These are phyloP conservation scores for Echinometra lucunter DNA, from an alignment of 53 echinoderm and acorn worm genomes.

Conservation along the genomic window DNA sequence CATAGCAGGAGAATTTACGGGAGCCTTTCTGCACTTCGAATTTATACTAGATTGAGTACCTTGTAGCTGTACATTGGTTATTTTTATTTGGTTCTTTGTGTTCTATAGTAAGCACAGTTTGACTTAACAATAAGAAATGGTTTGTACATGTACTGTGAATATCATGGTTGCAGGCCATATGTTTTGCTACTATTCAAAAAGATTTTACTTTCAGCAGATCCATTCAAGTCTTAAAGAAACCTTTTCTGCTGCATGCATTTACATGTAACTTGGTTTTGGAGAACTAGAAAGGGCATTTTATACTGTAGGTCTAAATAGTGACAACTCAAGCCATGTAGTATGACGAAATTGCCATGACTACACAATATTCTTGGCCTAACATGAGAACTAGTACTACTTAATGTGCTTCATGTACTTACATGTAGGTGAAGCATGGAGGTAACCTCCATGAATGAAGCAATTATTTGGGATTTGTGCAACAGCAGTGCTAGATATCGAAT, in stretches of 20 bases:
- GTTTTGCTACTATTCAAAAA: not conserved
- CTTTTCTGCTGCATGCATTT: not conserved
- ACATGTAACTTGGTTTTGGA: not conserved
- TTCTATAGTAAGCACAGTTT: not conserved
- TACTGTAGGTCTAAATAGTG: not conserved
- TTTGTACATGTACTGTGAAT: too few relatives aligned
- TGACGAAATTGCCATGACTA: not conserved
- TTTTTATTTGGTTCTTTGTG: not conserved
- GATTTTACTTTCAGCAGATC: not conserved
- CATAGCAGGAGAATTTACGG: not conserved
- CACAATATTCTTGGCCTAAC: not conserved
- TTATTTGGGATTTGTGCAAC: constrained; percentile 1
- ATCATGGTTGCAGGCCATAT: too few relatives aligned
- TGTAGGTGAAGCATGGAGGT: too few relatives aligned
- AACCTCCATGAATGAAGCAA: too few relatives aligned
- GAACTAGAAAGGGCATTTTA: not conserved
- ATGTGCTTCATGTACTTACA: too few relatives aligned
- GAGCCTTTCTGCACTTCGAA: not conserved
- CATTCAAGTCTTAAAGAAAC: not conserved
- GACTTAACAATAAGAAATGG: not conserved
- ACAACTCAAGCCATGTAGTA: not conserved
- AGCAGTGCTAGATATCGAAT: not conserved
- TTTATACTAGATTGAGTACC: not conserved
- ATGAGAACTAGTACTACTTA: not conserved
- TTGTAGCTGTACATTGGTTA: not conserved